Conservation (phyloP, 2,888 invertebrate genomes). For the Zonitis immaculata region DNA sequence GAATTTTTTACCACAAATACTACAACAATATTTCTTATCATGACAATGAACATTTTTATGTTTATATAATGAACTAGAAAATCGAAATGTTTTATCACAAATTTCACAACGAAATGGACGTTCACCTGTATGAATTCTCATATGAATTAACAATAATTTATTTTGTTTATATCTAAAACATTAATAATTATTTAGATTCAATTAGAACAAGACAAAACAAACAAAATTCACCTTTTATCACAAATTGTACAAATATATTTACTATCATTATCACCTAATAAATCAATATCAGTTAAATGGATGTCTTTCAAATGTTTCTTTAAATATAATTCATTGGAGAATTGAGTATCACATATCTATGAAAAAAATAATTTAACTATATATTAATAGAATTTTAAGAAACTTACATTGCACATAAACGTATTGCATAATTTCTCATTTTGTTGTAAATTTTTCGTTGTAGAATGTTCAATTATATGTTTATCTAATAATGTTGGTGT, state of each 20-base stretch:
- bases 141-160: conserved; percentile 40
- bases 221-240: conserved; percentile 44
- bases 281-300: conserved; percentile 29
- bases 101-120: conserved; percentile 44
- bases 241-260: conserved; percentile 43
- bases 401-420: conserved; percentile 36
- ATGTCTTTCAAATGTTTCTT: conserved; percentile 39
- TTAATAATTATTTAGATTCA: neutral
- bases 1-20: conserved; percentile 43
- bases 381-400: neutral
- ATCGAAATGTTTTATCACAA: conserved; percentile 42
- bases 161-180: conserved; percentile 39
- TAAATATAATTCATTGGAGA: conserved; percentile 36
- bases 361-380: conserved; percentile 25
- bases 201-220: neutral
- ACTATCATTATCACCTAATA: conserved; percentile 31
- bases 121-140: conserved; percentile 46
- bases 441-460: conserved; percentile 24
- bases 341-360: conserved; percentile 41
- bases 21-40: conserved; percentile 41
- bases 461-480: conserved; percentile 35
- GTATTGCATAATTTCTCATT: conserved; percentile 22
- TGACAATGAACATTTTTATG: conserved; percentile 41
- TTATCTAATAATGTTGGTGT: conserved; percentile 37
- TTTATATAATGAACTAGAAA: conserved; percentile 44